phyloP scores from a whole-genome alignment of 2,113 vertebrate genomes.

The Patagioenas fasciata region DNA sequence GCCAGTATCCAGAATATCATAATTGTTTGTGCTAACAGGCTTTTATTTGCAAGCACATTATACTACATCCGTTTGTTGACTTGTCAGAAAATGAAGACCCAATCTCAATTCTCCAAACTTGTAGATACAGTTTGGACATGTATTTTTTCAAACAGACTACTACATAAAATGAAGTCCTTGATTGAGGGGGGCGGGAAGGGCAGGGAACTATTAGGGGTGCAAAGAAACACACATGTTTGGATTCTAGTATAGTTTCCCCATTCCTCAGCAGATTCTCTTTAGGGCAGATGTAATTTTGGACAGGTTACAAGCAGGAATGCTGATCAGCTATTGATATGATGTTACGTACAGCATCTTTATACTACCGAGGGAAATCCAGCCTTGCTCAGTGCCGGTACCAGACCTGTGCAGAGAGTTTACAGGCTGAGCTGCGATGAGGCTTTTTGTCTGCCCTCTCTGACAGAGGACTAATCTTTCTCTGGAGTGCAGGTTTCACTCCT shows the following conservation, averaged over 20 bases:
- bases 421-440: not conserved
- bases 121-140: not conserved
- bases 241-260: not conserved
- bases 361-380: not conserved
- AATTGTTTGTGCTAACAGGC: not conserved
- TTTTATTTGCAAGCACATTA: not conserved
- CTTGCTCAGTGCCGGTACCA: not conserved
- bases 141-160: not conserved
- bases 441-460: not conserved
- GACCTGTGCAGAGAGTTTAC: not conserved
- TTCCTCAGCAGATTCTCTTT: not conserved
- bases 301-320: not conserved
- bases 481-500: not conserved
- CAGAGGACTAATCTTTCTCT: not conserved
- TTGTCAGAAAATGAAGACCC: not conserved
- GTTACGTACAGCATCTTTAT: not conserved
- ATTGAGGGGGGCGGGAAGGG: accelerated
- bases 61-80: not conserved
- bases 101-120: not conserved
- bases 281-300: not conserved
- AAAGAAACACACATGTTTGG: not conserved
- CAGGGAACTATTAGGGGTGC: not conserved
- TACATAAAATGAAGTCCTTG: not conserved
- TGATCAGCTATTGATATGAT: not conserved
- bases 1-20: not conserved